Percentiles rank a stretch among this genome's conserved stretches.
phyloP scores from a whole-genome alignment of 2,113 vertebrate genomes.

The Poeciliopsis prolifica region DNA sequence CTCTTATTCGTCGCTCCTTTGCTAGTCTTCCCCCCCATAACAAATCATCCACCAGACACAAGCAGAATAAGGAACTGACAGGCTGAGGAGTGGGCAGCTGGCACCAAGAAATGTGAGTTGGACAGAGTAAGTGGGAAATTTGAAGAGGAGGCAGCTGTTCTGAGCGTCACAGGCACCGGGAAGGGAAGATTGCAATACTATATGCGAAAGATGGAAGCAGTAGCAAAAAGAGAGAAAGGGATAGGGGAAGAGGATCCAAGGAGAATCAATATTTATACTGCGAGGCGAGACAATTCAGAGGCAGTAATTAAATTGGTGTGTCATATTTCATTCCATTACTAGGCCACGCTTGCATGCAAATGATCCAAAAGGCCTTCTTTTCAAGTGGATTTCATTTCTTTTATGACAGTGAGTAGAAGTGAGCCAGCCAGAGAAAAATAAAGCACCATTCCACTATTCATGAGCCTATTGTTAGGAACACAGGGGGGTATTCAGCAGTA shows the following conservation, averaged over 20 bases:
- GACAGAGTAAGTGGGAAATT: slow-evolving; percentile 30
- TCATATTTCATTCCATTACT: slow-evolving; percentile 79
- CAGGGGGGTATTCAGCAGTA: slow-evolving; percentile 47
- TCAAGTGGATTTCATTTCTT: slow-evolving; percentile 70
- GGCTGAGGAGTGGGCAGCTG: slow-evolving; percentile 9
- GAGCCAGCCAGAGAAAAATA: slow-evolving; percentile 58
- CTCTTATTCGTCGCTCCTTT: slow-evolving; percentile 48
- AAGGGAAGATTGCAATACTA: slow-evolving; percentile 33
- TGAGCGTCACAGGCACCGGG: slow-evolving; percentile 14
- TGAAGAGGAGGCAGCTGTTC: slow-evolving; percentile 20
- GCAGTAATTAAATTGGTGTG: slow-evolving; percentile 78
- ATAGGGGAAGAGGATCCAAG: slow-evolving; percentile 23
- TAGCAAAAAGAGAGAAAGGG: slow-evolving; percentile 16
- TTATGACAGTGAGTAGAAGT: slow-evolving; percentile 68
- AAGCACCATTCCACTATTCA: slow-evolving; percentile 69
- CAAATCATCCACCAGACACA: slow-evolving; percentile 52
- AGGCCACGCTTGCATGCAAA: slow-evolving; percentile 69
- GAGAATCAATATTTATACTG: slow-evolving; percentile 79
- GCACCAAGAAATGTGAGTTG: slow-evolving; percentile 28
- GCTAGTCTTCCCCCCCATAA: slow-evolving; percentile 30
- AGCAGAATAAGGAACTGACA: slow-evolving; percentile 43
- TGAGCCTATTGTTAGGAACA: slow-evolving; percentile 68
- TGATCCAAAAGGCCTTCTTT: slow-evolving; percentile 63
- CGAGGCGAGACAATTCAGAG: slow-evolving; percentile 70
- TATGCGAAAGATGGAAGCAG: slow-evolving; percentile 30